These are phyloP conservation scores for Gonocerus acuteangulatus DNA, from an alignment of 2,888 invertebrate species.

Conservation along the genomic window DNA sequence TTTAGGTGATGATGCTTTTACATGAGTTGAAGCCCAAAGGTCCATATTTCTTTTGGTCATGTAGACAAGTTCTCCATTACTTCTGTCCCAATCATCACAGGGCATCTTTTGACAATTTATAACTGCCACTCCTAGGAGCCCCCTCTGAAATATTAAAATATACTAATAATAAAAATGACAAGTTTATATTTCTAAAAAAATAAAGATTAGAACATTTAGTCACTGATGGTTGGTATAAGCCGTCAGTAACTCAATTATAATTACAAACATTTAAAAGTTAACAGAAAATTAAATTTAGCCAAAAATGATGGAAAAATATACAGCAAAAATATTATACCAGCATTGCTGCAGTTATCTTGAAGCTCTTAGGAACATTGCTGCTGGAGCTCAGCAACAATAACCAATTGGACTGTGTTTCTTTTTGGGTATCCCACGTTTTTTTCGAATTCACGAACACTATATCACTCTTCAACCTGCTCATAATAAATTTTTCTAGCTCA, in stretches of 20 bases:
- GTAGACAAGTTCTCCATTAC: slow-evolving; percentile 32
- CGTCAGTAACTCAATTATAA: too few species aligned
- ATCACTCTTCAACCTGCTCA: slow-evolving; percentile 49
- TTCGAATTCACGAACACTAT: slow-evolving; percentile 44
- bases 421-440: slow-evolving; percentile 43
- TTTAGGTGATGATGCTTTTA: slow-evolving; percentile 44
- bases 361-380: slow-evolving; percentile 46
- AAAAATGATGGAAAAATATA: too few species aligned
- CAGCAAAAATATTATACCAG: slow-evolving; percentile 56
- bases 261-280: too few species aligned
- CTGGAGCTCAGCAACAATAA: slow-evolving; percentile 53
- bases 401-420: slow-evolving; percentile 45
- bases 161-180: background rate
- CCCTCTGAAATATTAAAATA: slow-evolving; percentile 32
- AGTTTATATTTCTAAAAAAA: too few species aligned
- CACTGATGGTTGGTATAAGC: too few species aligned
- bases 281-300: too few species aligned
- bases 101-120: slow-evolving; percentile 46
- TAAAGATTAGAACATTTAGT: background rate
- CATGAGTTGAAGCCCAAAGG: slow-evolving; percentile 13
- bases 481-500: slow-evolving; percentile 55
- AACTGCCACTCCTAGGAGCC: slow-evolving; percentile 48
- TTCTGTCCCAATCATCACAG: slow-evolving; percentile 25
- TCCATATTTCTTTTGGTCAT: slow-evolving; percentile 11
- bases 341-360: slow-evolving; percentile 62